These are phyloP conservation scores for Desmodus rotundus DNA, from an alignment of 2,113 vertebrate species.

Conservation along the genomic window DNA sequence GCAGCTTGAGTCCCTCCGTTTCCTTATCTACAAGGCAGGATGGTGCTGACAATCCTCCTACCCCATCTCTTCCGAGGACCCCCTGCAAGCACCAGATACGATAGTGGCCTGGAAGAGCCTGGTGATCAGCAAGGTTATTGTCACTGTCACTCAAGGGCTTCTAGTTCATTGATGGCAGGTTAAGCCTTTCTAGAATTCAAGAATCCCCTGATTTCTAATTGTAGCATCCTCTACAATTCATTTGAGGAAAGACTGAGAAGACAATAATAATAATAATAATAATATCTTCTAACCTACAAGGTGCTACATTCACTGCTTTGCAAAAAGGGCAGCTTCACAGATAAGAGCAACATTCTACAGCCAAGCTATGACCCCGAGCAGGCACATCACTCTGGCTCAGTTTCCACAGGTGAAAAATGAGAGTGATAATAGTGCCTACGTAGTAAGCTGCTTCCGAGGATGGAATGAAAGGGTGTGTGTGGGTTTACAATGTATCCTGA, in stretches of 20 bases:
- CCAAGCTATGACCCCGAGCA: neutral
- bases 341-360: neutral
- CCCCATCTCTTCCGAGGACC: neutral
- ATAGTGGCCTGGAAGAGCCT: neutral
- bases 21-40: neutral
- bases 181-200: neutral
- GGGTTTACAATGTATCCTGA: neutral
- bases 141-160: neutral
- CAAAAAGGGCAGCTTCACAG: neutral
- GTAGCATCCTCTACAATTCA: neutral
- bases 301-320: neutral
- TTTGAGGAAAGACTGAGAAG: neutral
- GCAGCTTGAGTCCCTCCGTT: neutral
- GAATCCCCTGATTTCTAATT: neutral
- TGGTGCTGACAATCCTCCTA: neutral
- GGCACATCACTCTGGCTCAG: neutral
- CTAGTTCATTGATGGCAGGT: neutral
- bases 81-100: neutral
- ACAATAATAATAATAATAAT: neutral
- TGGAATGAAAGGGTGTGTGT: neutral
- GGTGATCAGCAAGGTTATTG: neutral
- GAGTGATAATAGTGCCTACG: no score
- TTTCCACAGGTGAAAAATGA: neutral
- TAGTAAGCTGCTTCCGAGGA: neutral
- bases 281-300: neutral